A percentile compares a stretch with the other conserved stretches of the same genome.
Evolutionary conservation across 2,797 vertebrate species (phyloP).

Genomic region (Scleropages formosus): DNA sequence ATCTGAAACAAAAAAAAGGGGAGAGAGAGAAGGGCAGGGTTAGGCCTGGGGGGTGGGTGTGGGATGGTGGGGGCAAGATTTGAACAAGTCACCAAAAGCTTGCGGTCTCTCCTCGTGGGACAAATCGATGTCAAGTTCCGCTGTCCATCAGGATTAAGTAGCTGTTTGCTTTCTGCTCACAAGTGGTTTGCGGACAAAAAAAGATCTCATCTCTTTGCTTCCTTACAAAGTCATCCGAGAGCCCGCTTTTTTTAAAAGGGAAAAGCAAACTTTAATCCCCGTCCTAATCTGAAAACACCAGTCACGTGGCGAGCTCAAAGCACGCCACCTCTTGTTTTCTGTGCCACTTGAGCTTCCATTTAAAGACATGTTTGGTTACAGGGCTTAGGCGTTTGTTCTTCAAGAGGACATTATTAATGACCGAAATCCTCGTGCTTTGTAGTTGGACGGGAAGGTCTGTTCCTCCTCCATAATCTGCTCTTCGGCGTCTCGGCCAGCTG

Average conservation of each 20-base stretch:
- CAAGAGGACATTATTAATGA: slow-evolving; percentile 35
- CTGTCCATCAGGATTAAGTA: slow-evolving; percentile 86
- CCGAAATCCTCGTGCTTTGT: slow-evolving; percentile 45
- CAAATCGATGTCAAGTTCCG: slow-evolving; percentile 84
- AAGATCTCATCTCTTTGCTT: slow-evolving; percentile 67
- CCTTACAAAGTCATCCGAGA: slow-evolving; percentile 75
- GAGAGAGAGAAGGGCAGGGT: slow-evolving; percentile 41
- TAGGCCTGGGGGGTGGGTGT: slow-evolving; percentile 14
- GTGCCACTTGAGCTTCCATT: slow-evolving; percentile 23
- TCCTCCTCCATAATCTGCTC: slow-evolving; percentile 42
- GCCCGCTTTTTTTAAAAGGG: slow-evolving; percentile 37
- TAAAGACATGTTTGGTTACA: slow-evolving; percentile 35
- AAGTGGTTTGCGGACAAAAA: slow-evolving; percentile 78
- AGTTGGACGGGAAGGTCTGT: slow-evolving; percentile 29
- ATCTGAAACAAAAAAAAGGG: slow-evolving; percentile 46
- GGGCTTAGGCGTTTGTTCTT: slow-evolving; percentile 37
- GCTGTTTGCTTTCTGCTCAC: slow-evolving; percentile 63
- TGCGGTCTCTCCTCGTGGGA: slow-evolving; percentile 72
- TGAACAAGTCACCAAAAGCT: slow-evolving; percentile 51
- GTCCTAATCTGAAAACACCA: slow-evolving; percentile 72
- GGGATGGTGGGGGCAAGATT: slow-evolving; percentile 47
- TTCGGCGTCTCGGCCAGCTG: not conserved
- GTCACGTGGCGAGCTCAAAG: slow-evolving; percentile 20
- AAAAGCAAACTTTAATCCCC: slow-evolving; percentile 69
- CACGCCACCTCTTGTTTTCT: slow-evolving; percentile 38